Evolutionary conservation across 2,797 vertebrate species (phyloP), one percentile per base, ranked within the genome.

Genomic region (Hipposideros larvatus): DNA sequence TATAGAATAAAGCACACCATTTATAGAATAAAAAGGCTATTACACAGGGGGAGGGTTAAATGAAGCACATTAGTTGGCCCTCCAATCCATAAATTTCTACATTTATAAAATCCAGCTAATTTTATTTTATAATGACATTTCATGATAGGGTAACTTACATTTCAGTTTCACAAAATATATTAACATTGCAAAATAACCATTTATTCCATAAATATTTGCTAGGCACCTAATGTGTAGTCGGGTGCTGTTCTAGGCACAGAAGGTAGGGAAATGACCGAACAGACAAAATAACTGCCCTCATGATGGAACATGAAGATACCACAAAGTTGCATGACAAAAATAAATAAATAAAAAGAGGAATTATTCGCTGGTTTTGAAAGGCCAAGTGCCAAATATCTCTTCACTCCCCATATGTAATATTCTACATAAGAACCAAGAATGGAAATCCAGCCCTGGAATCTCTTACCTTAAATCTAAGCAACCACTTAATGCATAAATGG

Each of bases 391-490:
- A 95, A 92, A n/a, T 96, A 87, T 85, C 85, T 97, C 96, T 96
- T 98, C 97, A 97, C 98, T 99, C 98, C 98, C 98, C 98, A 61
- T 98, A 98, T 99, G 98, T 98, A 99, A 99, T 98, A 98, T 93
- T 98, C 98, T 98, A 97, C 77, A 63, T 96, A 98, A 97, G 97
- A 98, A 96, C 96, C 98, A 78, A 98, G 97, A 98, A 98, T 99
- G 98, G 98, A 98, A 98, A 97, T 98, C 97, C 98, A 97, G 97
- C 98, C 98, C 99, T 98, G 98, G 97, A 98, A 97, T 99, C 98
- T 98, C 99, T 99, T 99, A 99, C 99, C 99, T 99, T 99, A 99
- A 99, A 99, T 99, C 99, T 99, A 99, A 99, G 99, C 99, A 99
- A 99, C 99, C 99, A 99, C 99, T 99, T 99, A 97, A 98, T 99